Evolutionary conservation across 2,888 invertebrate genomes (phyloP).

Genomic region (Phania funesta): DNA sequence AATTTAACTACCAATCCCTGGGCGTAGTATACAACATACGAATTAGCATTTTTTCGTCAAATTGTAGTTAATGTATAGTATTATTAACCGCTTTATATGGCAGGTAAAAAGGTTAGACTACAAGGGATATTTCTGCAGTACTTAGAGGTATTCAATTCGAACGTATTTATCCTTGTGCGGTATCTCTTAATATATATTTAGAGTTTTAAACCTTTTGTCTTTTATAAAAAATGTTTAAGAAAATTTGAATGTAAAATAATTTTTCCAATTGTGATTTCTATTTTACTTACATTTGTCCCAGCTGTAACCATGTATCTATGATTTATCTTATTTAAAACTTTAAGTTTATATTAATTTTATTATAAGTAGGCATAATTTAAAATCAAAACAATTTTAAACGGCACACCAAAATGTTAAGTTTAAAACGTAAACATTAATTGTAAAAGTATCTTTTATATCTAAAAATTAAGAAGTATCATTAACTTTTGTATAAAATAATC

Average conservation of each 20-base stretch:
- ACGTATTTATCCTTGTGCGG: constrained; percentile 7
- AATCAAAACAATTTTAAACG: constrained; percentile 3
- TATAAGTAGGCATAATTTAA: constrained; percentile 39
- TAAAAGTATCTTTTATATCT: constrained; percentile 47
- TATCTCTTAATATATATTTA: background rate
- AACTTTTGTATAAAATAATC: constrained; percentile 17
- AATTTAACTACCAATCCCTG: constrained; percentile 13
- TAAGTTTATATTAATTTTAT: constrained; percentile 33
- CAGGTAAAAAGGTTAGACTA: constrained; percentile 21
- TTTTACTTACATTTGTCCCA: background rate
- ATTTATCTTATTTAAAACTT: constrained; percentile 41
- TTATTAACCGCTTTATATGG: background rate
- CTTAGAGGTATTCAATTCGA: background rate
- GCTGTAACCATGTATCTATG: constrained; percentile 9
- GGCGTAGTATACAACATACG: constrained; percentile 34
- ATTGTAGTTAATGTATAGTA: constrained; percentile 31
- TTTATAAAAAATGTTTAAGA: background rate
- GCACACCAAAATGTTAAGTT: constrained; percentile 43
- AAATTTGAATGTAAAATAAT: constrained; percentile 42
- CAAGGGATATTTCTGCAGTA: background rate
- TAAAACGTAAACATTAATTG: constrained; percentile 3
- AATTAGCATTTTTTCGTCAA: constrained; percentile 50
- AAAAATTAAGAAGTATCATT: constrained; percentile 5
- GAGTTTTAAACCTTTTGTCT: too few relatives aligned
- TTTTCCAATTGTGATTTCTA: background rate